Evolutionary conservation across 2,797 vertebrate genomes (phyloP).

Genomic region (Mus caroli): DNA sequence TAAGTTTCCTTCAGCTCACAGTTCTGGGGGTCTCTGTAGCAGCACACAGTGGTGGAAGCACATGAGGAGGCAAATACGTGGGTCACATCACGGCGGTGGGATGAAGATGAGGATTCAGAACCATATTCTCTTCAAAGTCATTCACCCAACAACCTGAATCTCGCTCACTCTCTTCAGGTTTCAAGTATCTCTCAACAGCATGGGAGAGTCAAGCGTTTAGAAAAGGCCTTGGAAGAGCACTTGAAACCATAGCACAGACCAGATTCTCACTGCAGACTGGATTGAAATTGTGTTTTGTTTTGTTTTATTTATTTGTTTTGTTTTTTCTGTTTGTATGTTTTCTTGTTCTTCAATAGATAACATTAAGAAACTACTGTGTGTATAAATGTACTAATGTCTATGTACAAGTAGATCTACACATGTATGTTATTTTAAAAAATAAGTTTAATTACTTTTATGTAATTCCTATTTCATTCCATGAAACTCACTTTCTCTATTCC

Average conservation of each 20-base stretch:
- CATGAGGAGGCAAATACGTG: background rate
- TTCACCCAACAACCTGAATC: background rate
- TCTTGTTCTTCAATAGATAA: background rate
- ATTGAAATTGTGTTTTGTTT: background rate
- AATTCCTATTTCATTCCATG: background rate
- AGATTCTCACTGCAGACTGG: background rate
- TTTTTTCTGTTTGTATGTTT: background rate
- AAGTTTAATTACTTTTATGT: background rate
- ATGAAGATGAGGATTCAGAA: background rate
- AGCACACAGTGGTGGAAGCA: background rate
- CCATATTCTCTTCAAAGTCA: background rate
- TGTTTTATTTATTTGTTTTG: background rate
- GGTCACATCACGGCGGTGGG: background rate
- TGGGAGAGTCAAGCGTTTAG: background rate
- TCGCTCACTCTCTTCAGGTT: background rate
- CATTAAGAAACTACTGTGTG: background rate
- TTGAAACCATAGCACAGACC: background rate
- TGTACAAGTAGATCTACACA: background rate
- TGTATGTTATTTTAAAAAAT: background rate
- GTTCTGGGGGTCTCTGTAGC: background rate
- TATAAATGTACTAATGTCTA: background rate
- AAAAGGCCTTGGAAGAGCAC: background rate
- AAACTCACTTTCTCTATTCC: background rate
- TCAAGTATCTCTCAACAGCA: background rate
- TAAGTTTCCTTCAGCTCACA: background rate